These are phyloP conservation scores for Drosophila nigricruria DNA, from an alignment of 2,888 invertebrate species.

Conservation along the genomic window DNA sequence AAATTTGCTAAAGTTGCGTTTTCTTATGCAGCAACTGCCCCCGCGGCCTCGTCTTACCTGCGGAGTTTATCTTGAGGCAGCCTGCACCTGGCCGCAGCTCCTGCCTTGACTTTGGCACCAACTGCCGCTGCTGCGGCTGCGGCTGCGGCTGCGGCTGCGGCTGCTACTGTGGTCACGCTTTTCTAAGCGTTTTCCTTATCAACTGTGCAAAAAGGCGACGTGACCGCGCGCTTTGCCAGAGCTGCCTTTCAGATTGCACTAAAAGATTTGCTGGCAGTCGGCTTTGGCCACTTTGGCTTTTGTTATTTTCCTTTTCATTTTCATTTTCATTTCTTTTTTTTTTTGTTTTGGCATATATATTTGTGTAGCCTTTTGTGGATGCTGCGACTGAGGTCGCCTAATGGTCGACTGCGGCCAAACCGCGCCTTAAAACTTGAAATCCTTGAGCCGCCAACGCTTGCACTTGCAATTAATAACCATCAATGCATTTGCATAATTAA, in stretches of 20 bases:
- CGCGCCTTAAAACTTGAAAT: constrained; percentile 42
- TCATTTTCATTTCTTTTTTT: constrained; percentile 30
- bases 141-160: constrained; percentile 22
- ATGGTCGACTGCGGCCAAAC: constrained; percentile 62
- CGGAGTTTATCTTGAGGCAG: constrained; percentile 74
- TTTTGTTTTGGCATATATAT: too few species aligned
- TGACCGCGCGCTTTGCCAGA: constrained; percentile 56
- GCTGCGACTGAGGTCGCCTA: constrained; percentile 47
- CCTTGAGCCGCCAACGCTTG: constrained; percentile 31
- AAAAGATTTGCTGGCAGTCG: constrained; percentile 66
- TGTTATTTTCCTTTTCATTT: constrained; percentile 42
- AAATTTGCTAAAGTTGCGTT: constrained; percentile 79
- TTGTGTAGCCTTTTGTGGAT: constrained; percentile 36
- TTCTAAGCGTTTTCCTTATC: constrained; percentile 79
- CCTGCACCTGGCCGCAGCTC: constrained; percentile 41
- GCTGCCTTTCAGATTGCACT: constrained; percentile 76
- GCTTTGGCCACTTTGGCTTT: constrained; percentile 68
- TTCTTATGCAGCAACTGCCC: constrained; percentile 37
- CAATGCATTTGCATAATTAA: constrained; percentile 79
- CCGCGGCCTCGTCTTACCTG: constrained; percentile 1
- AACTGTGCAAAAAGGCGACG: constrained; percentile 52
- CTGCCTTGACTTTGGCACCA: constrained; percentile 40
- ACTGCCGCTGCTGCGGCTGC: not conserved
- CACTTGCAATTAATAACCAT: constrained; percentile 72
- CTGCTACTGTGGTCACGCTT: constrained; percentile 71